Evolutionary conservation across 1,140 invertebrate species (phyloP).

Genomic region (Pseudomyrmex sp.): DNA sequence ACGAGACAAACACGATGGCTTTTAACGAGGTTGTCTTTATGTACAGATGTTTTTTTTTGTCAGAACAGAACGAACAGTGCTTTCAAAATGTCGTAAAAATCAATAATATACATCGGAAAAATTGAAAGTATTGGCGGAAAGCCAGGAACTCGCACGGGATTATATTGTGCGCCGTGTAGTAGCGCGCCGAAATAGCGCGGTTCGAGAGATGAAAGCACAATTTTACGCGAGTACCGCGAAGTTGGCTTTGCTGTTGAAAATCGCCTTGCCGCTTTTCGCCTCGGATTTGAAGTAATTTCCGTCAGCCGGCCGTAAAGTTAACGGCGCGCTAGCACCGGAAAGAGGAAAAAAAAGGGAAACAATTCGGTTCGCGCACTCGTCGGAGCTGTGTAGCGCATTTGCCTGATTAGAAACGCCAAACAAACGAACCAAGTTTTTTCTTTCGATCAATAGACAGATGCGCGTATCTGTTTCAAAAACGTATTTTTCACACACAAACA

Average conservation of each 20-base stretch:
- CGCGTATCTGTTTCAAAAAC: no score
- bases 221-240: constrained; percentile 12
- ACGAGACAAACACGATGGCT: not conserved
- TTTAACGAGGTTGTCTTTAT: not conserved
- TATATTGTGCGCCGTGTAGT: constrained; percentile 50
- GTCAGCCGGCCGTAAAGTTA: constrained; percentile 27
- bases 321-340: constrained; percentile 18
- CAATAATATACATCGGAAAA: constrained; percentile 61
- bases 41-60: not conserved
- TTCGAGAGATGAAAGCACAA: constrained; percentile 32
- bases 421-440: not conserved
- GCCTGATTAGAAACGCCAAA: constrained; percentile 38
- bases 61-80: not conserved
- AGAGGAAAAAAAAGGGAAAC: not conserved
- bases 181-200: constrained; percentile 61
- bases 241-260: constrained; percentile 1
- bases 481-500: no score
- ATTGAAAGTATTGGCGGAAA: constrained; percentile 66
- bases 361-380: constrained; percentile 1
- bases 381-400: constrained; percentile 15
- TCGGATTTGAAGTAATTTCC: constrained; percentile 53
- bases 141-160: constrained; percentile 47
- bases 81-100: constrained; percentile 33
- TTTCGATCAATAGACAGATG: not conserved
- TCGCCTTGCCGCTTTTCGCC: constrained; percentile 34